phyloP scores from a whole-genome alignment of 2,113 vertebrate species.

The Brachypteracias leptosomus region DNA sequence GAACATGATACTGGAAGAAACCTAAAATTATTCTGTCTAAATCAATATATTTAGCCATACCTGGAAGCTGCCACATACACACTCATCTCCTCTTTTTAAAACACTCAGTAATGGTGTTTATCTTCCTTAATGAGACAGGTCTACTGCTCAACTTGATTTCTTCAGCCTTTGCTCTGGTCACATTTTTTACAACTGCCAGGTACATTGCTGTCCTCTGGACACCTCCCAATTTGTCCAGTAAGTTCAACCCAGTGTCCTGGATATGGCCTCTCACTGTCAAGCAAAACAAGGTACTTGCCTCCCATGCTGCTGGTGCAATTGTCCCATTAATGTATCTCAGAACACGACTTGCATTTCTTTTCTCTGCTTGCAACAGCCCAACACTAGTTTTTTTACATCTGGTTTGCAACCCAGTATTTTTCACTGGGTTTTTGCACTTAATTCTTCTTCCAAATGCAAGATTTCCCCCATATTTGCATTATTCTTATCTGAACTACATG shows the following conservation, averaged over 20 bases:
- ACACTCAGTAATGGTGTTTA: neutral
- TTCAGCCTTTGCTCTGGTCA: neutral
- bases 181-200: neutral
- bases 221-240: neutral
- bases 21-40: neutral
- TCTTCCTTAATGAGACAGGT: neutral
- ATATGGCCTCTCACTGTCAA: neutral
- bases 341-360: neutral
- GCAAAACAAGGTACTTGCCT: neutral
- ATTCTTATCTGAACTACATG: neutral
- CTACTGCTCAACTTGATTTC: neutral
- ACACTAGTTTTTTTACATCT: neutral
- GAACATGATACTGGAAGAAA: neutral
- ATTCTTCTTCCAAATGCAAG: neutral
- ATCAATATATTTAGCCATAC: neutral
- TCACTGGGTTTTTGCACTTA: neutral
- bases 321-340: neutral
- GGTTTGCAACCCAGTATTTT: neutral
- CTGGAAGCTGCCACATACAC: neutral
- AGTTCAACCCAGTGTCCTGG: neutral
- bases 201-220: neutral
- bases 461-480: neutral
- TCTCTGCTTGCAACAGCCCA: neutral
- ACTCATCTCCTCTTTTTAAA: neutral
- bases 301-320: neutral